Evolutionary conservation across 2,797 vertebrate species (phyloP), one percentile per base, ranked within the genome.

Genomic region (Pipistrellus pygmaeus): DNA sequence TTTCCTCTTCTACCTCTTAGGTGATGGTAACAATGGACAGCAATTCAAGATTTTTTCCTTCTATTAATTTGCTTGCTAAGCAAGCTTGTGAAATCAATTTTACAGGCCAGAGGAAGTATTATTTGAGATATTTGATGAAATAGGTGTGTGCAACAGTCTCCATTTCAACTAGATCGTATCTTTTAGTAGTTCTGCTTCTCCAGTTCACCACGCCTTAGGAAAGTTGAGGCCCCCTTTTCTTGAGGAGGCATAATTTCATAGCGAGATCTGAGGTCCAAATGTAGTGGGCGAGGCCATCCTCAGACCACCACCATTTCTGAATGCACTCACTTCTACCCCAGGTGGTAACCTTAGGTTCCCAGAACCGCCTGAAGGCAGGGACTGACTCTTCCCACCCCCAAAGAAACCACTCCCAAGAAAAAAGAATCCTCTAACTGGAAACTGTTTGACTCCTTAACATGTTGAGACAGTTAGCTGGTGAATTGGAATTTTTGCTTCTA

Each of bases 31-130:
- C 48, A 53, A 69, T 90, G 94, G 87, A 94, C 60, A 96, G 90
- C 53, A 93, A 87, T 95, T 97, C 76, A 95, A 85, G 53, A 95
- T 89, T 96, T 96, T 90, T 91, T 69, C 83, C 71, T 78, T 96
- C 80, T 93, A 75, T 94, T 97, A 94, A 97, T 96, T 92, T 72
- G 60, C 80, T 96, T 97, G 96, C 83, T 95, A 94, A 92, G 53
- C 57, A 88, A 57, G 57, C 60, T 93, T 96, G 82, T 96, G 55
- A 96, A 97, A 96, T 96, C 91, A 96, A 78, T 96, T 97, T 96
- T 95, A 94, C 5, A 84, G 95, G 68, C 8, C 91, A 90, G 72
- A 86, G 72, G 77, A 86, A 94, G 38, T 85, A 30, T 96, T 95
- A 88, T 90, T 95, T 92, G 71, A 97, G 96, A 95, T 78, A 77